These are phyloP conservation scores for Napeogenes sylphis DNA, from an alignment of 2,888 invertebrate genomes.

Conservation along the genomic window DNA sequence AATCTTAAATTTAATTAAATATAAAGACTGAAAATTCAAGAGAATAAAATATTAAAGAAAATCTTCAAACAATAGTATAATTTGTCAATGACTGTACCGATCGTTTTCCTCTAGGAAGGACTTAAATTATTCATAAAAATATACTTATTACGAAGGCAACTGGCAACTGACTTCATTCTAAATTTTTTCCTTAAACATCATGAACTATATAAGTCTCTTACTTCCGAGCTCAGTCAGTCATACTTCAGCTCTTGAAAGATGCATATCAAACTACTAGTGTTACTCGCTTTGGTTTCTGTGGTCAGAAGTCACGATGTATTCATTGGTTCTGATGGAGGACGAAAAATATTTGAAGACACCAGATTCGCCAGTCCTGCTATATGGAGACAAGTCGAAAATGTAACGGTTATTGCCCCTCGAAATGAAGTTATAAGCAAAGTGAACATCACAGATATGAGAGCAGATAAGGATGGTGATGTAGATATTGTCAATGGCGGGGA, in stretches of 20 bases:
- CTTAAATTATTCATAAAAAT: slow-evolving; percentile 50
- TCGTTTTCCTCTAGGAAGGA: slow-evolving; percentile 66
- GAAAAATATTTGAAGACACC: slow-evolving; percentile 52
- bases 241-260: slow-evolving; percentile 42
- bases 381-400: slow-evolving; percentile 52
- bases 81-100: slow-evolving; percentile 41
- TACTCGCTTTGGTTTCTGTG: slow-evolving; percentile 42
- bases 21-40: not conserved
- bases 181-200: slow-evolving; percentile 57
- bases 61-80: slow-evolving; percentile 12
- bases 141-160: slow-evolving; percentile 45
- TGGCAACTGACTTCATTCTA: slow-evolving; percentile 47
- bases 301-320: slow-evolving; percentile 48
- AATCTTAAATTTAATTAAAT: not conserved
- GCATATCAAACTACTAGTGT: slow-evolving; percentile 36
- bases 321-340: slow-evolving; percentile 47
- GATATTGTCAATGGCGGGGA: slow-evolving; percentile 58
- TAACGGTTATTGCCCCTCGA: slow-evolving; percentile 50
- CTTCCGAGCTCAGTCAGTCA: slow-evolving; percentile 45
- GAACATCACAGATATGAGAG: slow-evolving; percentile 53
- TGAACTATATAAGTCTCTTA: slow-evolving; percentile 51
- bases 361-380: slow-evolving; percentile 57
- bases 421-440: slow-evolving; percentile 54
- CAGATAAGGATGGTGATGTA: slow-evolving; percentile 62
- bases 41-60: not conserved